Percentiles rank a stretch among this genome's conserved stretches.
Evolutionary conservation across 2,797 vertebrate species (phyloP).

Genomic region (Chelon labrosus): DNA sequence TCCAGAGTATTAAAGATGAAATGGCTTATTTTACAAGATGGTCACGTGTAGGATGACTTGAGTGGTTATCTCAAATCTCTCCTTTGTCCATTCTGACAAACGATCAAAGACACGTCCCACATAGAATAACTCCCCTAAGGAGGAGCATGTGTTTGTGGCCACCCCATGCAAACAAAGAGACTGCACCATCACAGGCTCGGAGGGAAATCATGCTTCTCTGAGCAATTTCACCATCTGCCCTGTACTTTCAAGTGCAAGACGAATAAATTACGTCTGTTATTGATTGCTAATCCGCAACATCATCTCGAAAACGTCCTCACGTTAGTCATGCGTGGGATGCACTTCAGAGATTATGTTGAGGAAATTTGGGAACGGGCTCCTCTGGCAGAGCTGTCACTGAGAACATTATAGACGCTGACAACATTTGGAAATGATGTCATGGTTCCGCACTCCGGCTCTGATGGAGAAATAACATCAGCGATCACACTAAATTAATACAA

Average conservation of each 20-base stretch:
- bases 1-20: constrained; percentile 43
- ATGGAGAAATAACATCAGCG: constrained; percentile 57
- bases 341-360: constrained; percentile 58
- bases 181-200: constrained; percentile 34
- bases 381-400: constrained; percentile 59
- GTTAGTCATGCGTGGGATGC: constrained; percentile 43
- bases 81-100: constrained; percentile 59
- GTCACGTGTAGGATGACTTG: constrained; percentile 28
- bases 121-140: constrained; percentile 51
- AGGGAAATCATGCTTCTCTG: constrained; percentile 56
- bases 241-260: constrained; percentile 64
- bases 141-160: constrained; percentile 76
- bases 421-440: constrained; percentile 68
- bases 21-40: constrained; percentile 52
- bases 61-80: constrained; percentile 50
- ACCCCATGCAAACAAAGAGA: constrained; percentile 59
- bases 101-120: constrained; percentile 60
- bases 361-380: constrained; percentile 45
- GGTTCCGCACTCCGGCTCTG: constrained; percentile 43
- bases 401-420: constrained; percentile 60
- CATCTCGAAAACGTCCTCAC: constrained; percentile 51
- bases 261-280: constrained; percentile 66
- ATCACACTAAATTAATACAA: constrained; percentile 41
- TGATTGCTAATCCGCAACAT: constrained; percentile 71
- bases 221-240: constrained; percentile 59